These are phyloP conservation scores for Nasonia giraulti DNA, from an alignment of 1,140 invertebrate species.

Conservation along the genomic window DNA sequence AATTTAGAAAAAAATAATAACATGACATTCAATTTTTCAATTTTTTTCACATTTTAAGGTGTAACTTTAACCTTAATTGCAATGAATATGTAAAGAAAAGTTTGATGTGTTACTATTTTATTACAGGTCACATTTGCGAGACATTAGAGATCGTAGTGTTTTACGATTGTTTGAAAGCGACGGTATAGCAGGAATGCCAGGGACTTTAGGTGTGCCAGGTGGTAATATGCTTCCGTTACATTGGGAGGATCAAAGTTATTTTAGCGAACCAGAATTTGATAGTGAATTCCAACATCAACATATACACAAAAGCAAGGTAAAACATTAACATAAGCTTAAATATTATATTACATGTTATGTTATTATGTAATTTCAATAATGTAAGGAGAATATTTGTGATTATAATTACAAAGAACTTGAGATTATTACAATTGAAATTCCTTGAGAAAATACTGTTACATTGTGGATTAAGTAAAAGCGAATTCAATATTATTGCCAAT, in stretches of 20 bases:
- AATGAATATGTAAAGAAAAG: no score
- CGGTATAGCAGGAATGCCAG: slow-evolving; percentile 76
- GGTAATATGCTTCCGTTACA: slow-evolving; percentile 69
- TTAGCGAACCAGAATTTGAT: slow-evolving; percentile 95
- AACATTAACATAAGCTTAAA: slow-evolving; percentile 56
- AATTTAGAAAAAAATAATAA: no score
- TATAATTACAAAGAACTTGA: no score
- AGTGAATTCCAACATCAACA: slow-evolving; percentile 95
- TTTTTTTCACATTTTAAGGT: no score
- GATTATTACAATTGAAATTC: no score
- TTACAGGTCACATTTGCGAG: slow-evolving; percentile 85
- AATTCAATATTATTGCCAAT: no score
- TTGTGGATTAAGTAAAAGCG: no score
- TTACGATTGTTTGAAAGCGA: slow-evolving; percentile 92
- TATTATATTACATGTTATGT: neutral
- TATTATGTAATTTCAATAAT: neutral
- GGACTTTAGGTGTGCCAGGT: slow-evolving; percentile 71
- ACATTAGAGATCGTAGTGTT: slow-evolving; percentile 93
- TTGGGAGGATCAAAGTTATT: slow-evolving; percentile 89
- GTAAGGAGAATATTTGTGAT: no score
- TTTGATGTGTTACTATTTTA: neutral
- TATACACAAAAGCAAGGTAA: slow-evolving; percentile 93
- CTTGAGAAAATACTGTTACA: no score
- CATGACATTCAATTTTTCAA: no score
- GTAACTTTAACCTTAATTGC: no score